Percentiles rank a stretch among this genome's conserved stretches.
These are phyloP conservation scores for Noctua janthe DNA, from an alignment of 2,888 invertebrate species.

Conservation along the genomic window DNA sequence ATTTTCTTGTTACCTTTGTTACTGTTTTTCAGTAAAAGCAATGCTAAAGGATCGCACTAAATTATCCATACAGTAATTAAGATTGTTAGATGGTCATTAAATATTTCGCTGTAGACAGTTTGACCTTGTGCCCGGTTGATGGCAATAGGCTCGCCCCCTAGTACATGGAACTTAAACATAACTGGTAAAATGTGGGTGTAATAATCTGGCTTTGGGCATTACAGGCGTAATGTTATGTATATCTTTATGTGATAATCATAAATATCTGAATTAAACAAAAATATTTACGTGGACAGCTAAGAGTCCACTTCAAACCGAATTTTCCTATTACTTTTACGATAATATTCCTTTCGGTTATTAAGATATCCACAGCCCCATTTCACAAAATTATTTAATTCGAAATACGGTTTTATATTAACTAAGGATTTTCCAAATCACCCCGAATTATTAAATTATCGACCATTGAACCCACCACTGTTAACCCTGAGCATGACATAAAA, in stretches of 20 bases:
- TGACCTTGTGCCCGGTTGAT: not conserved
- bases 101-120: not conserved
- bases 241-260: not conserved
- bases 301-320: not conserved
- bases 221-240: not conserved
- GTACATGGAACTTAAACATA: not conserved
- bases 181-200: not conserved
- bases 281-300: not conserved
- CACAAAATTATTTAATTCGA: not conserved
- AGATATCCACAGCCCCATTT: not conserved
- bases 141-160: not conserved
- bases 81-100: not conserved
- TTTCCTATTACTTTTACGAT: not conserved
- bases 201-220: not conserved
- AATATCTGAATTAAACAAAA: not conserved
- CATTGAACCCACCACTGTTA: not conserved
- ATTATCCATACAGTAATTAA: not conserved
- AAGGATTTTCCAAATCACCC: not conserved
- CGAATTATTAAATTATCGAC: not conserved
- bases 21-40: not conserved
- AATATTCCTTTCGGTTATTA: not conserved
- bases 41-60: not conserved
- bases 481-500: constrained; percentile 23
- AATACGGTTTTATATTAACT: not conserved
- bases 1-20: not conserved